Evolutionary conservation across 2,888 invertebrate species (phyloP).

Genomic region (Drosophila paranaensis): DNA sequence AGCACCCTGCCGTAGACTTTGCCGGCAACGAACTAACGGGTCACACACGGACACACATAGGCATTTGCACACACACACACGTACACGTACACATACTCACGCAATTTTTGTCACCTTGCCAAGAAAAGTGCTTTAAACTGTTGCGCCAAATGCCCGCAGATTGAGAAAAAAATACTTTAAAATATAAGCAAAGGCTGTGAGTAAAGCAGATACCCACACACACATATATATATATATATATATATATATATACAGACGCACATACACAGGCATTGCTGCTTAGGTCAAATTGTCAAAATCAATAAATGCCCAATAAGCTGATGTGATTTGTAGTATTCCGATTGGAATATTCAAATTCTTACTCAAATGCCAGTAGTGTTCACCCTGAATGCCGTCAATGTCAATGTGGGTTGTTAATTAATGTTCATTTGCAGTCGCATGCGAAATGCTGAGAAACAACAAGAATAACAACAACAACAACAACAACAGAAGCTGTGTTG

Average conservation of each 20-base stretch:
- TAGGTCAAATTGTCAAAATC: conserved; percentile 54
- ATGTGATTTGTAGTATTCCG: conserved; percentile 19
- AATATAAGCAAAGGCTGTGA: conserved; percentile 9
- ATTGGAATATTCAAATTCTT: neutral
- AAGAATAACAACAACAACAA: conserved; percentile 27
- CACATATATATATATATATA: too few relatives aligned
- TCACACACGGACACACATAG: conserved; percentile 22
- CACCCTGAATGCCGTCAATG: conserved; percentile 32
- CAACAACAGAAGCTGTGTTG: conserved; percentile 13
- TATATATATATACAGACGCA: too few relatives aligned
- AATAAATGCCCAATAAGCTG: conserved; percentile 61
- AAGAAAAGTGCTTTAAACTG: conserved; percentile 66
- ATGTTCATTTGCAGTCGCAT: conserved; percentile 44
- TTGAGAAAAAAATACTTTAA: conserved; percentile 37
- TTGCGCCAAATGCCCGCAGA: conserved; percentile 55
- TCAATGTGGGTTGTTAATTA: conserved; percentile 48
- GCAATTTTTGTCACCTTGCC: conserved; percentile 67
- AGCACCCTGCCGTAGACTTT: conserved; percentile 72
- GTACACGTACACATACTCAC: neutral
- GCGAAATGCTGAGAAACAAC: conserved; percentile 26
- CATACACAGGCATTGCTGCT: neutral
- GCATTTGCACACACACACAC: neutral
- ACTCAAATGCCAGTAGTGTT: neutral
- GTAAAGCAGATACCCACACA: neutral
- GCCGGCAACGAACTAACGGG: conserved; percentile 57